These are phyloP conservation scores for Empis stercorea DNA, from an alignment of 2,888 invertebrate genomes.

Conservation along the genomic window DNA sequence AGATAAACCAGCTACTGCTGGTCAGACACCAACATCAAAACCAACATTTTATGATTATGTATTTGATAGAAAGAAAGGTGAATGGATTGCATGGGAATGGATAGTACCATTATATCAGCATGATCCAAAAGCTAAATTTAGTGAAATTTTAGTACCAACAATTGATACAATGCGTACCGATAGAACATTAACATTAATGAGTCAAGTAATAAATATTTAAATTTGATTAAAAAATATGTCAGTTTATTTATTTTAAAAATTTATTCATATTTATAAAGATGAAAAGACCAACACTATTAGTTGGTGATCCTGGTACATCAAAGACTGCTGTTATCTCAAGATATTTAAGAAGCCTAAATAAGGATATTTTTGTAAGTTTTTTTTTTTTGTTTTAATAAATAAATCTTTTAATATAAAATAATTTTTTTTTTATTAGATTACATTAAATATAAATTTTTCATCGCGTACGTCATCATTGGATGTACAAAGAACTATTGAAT, in stretches of 20 bases:
- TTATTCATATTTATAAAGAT: constrained; percentile 36
- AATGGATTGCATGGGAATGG: constrained; percentile 80
- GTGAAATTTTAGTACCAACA: constrained; percentile 80
- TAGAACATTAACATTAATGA: constrained; percentile 67
- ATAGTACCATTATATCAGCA: constrained; percentile 66
- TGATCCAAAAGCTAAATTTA: constrained; percentile 53
- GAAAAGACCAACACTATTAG: constrained; percentile 65
- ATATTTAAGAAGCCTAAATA: constrained; percentile 58
- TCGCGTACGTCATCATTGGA: constrained; percentile 83
- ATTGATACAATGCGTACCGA: constrained; percentile 72
- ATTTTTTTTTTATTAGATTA: constrained; percentile 39
- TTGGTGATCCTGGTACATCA: constrained; percentile 86
- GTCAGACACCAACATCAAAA: constrained; percentile 58
- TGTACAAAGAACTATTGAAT: constrained; percentile 77
- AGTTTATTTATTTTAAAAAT: neutral
- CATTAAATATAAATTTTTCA: constrained; percentile 81
- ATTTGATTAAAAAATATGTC: no score
- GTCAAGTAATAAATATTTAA: constrained; percentile 40
- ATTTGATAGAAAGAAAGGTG: constrained; percentile 48
- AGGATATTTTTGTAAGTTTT: constrained; percentile 50
- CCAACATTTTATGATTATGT: constrained; percentile 73
- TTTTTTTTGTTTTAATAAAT: neutral
- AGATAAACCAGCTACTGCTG: constrained; percentile 50
- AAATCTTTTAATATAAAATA: neutral
- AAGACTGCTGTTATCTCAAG: constrained; percentile 82